phyloP scores from a whole-genome alignment of 2,888 invertebrate genomes.

The Acleris laterana region DNA sequence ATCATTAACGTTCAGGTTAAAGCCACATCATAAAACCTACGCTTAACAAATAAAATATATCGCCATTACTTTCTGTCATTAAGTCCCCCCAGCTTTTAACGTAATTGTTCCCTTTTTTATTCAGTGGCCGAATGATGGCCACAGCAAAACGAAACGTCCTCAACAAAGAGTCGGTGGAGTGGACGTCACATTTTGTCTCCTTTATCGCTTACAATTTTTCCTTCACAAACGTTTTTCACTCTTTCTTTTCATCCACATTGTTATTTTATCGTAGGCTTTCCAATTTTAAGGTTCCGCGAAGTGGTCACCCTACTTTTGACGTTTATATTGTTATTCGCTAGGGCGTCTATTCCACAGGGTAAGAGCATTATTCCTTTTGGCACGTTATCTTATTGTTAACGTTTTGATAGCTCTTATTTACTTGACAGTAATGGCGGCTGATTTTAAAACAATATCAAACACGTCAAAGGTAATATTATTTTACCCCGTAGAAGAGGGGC shows the following conservation, averaged over 20 bases:
- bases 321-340: neutral
- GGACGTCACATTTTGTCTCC: slow-evolving; percentile 42
- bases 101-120: slow-evolving; percentile 32
- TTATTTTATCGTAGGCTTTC: slow-evolving; percentile 33
- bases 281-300: slow-evolving; percentile 18
- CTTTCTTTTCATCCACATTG: slow-evolving; percentile 29
- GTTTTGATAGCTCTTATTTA: too few relatives aligned
- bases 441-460: too few relatives aligned
- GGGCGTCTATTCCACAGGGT: too few relatives aligned
- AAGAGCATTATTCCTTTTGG: too few relatives aligned
- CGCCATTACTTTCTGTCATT: slow-evolving; percentile 9
- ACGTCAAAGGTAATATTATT: too few relatives aligned
- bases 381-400: too few relatives aligned
- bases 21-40: neutral
- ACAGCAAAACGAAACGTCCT: slow-evolving; percentile 44
- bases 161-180: slow-evolving; percentile 41
- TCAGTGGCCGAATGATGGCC: slow-evolving; percentile 43
- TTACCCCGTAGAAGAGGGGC: too few relatives aligned
- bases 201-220: slow-evolving; percentile 39
- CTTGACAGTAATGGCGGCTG: too few relatives aligned
- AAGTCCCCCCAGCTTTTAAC: slow-evolving; percentile 5
- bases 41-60: slow-evolving; percentile 21
- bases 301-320: slow-evolving; percentile 11
- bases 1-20: too few relatives aligned
- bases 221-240: slow-evolving; percentile 32